Base-by-base conservation (phyloP, 1,140 invertebrate species). In the Cydia fagiglandana region DNA sequence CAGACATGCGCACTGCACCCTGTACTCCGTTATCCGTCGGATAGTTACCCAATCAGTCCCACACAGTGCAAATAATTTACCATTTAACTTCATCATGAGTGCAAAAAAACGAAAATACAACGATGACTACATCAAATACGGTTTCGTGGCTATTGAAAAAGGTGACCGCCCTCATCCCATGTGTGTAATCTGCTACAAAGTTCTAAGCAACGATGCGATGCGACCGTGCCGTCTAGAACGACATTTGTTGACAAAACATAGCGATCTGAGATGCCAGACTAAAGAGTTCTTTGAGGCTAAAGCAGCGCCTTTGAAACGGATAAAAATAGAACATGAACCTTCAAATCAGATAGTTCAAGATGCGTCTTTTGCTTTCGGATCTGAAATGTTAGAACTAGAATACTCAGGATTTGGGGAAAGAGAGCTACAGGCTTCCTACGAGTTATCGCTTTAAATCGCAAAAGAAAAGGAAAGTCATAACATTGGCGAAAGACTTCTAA, bases 381-480 rank as follows among this genome's bases (percentile, higher is more conserved):
- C 13, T 2, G 47, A n/a, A 50, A 50, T 50, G 47, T 1, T 50
- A 50, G 13, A 50, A n/a, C 47, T 50, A 50, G 47, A 50, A 50
- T 50, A 50, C 15, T 15, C 47, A 2, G 47, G 13, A 79, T 45
- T 78, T 68, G 47, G 47, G 77, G 50, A 74, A 68, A 78, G 68
- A 77, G 73, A 78, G 30, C 78, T 79, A 53, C 68, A 79, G 78
- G 78, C 78, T 53, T 78, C 78, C 12, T 79, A 79, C 73, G 76
- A 79, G 74, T 56, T 79, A 75, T 79, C 78, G 24, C 76, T 79
- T 66, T 38, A 74, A 28, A 79, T 78, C 50, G 75, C 75, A 1
- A 76, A 76, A 73, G 38, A 34, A 64, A 78, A 76, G 73, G 76
- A 78, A 78, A 10, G 64, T 9, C 41, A 79, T 56, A 15, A 4